These are phyloP conservation scores for Galendromus occidentalis DNA, from an alignment of 1,140 invertebrate species.

Conservation along the genomic window DNA sequence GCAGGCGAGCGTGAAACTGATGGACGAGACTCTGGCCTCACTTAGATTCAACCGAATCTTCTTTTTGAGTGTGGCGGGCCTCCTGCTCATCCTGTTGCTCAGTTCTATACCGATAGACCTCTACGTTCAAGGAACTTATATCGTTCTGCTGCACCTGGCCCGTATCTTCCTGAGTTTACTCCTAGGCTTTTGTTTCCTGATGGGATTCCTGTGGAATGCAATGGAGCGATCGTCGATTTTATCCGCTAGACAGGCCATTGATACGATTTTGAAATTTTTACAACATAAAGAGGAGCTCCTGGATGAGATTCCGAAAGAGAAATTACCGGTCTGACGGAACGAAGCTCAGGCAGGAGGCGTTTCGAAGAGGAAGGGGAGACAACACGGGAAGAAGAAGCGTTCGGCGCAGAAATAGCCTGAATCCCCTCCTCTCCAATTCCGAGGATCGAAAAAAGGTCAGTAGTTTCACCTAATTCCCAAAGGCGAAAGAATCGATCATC, in stretches of 20 bases:
- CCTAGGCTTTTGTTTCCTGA: constrained; percentile 27
- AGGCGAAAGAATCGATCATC: too few relatives aligned
- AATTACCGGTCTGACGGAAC: too few relatives aligned
- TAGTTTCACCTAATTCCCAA: too few relatives aligned
- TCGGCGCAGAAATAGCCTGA: too few relatives aligned
- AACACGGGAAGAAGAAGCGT: too few relatives aligned
- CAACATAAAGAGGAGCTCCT: not conserved
- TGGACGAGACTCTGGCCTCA: constrained; percentile 19
- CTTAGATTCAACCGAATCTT: constrained; percentile 18
- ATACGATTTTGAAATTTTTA: not conserved
- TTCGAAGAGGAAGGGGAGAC: too few relatives aligned
- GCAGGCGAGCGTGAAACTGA: constrained; percentile 16
- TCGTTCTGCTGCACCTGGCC: constrained; percentile 21
- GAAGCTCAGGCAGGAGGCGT: too few relatives aligned
- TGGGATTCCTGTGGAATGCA: constrained; percentile 25
- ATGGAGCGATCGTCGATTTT: constrained; percentile 28
- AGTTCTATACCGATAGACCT: constrained; percentile 16
- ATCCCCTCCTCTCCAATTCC: too few relatives aligned
- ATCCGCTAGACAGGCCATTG: constrained; percentile 25
- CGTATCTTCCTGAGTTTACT: constrained; percentile 22
- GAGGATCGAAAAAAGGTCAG: too few relatives aligned
- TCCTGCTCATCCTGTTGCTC: constrained; percentile 17
- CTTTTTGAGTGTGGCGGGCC: constrained; percentile 19
- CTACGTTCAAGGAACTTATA: constrained; percentile 16
- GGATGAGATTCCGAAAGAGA: too few relatives aligned